Evolutionary conservation across 2,797 vertebrate genomes (phyloP).

Genomic region (Brachymystax lenok): DNA sequence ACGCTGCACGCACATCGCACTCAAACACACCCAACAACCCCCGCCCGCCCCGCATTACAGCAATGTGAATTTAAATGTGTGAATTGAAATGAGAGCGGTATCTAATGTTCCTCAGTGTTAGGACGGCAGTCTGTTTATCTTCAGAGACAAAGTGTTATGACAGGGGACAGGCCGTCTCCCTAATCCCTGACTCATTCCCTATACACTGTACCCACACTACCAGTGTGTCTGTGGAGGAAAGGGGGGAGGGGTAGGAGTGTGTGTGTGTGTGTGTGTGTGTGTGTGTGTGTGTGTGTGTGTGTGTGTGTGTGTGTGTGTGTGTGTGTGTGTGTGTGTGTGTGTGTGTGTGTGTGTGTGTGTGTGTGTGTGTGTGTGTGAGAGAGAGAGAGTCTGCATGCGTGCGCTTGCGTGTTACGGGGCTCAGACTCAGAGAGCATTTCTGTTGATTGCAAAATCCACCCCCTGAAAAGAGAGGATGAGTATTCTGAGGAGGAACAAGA

Average conservation of each 20-base stretch:
- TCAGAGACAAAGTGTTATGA: background rate
- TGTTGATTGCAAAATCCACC: background rate
- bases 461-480: background rate
- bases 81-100: background rate
- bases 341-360: too few species aligned
- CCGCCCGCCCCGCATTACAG: too few species aligned
- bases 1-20: too few species aligned
- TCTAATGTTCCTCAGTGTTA: background rate
- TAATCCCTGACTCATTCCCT: background rate
- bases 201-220: background rate
- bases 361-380: too few species aligned
- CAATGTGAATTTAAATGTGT: background rate
- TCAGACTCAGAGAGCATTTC: background rate
- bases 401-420: constrained; percentile 19
- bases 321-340: too few species aligned
- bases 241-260: too few species aligned
- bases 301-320: too few species aligned
- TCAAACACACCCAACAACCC: too few species aligned
- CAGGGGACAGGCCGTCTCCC: background rate
- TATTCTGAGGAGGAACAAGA: background rate
- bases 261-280: background rate
- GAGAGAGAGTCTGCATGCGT: constrained; percentile 8
- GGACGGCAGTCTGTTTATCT: constrained; percentile 5
- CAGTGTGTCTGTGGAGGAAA: background rate
- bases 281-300: too few species aligned